Evolutionary conservation across 2,797 vertebrate species (phyloP).

Genomic region (Syndactyla subalaris): DNA sequence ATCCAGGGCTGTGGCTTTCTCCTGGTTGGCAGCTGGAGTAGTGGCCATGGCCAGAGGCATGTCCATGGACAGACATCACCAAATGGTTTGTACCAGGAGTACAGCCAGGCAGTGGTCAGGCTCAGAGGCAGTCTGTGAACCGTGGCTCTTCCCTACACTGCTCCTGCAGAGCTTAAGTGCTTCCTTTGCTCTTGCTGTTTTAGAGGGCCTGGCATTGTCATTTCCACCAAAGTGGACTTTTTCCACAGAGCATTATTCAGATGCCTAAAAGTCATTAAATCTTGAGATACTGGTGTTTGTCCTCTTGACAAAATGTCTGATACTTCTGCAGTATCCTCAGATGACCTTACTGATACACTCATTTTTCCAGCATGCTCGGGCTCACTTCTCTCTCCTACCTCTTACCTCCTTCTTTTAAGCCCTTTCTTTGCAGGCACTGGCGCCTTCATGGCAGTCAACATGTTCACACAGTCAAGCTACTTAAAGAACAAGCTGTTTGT

Average conservation of each 20-base stretch:
- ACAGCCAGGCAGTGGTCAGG: background rate
- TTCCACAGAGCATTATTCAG: background rate
- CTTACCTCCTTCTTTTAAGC: background rate
- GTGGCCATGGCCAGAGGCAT: background rate
- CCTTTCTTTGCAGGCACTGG: background rate
- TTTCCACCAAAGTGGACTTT: background rate
- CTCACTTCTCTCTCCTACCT: background rate
- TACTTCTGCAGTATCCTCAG: background rate
- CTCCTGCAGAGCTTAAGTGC: background rate
- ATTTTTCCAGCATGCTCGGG: background rate
- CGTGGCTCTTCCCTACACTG: background rate
- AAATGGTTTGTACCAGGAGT: background rate
- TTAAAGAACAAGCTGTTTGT: background rate
- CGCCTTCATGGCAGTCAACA: background rate
- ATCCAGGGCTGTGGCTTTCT: background rate
- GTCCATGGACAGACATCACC: background rate
- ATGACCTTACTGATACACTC: background rate
- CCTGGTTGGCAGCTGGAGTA: rapidly evolving
- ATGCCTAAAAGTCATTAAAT: background rate
- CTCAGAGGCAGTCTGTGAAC: background rate
- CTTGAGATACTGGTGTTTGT: background rate
- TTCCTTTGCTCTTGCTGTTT: background rate
- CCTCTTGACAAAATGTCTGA: background rate
- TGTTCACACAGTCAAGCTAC: background rate
- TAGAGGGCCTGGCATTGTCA: background rate